Conservation (phyloP, 2,113 vertebrate genomes). For the Edolisoma coerulescens region DNA sequence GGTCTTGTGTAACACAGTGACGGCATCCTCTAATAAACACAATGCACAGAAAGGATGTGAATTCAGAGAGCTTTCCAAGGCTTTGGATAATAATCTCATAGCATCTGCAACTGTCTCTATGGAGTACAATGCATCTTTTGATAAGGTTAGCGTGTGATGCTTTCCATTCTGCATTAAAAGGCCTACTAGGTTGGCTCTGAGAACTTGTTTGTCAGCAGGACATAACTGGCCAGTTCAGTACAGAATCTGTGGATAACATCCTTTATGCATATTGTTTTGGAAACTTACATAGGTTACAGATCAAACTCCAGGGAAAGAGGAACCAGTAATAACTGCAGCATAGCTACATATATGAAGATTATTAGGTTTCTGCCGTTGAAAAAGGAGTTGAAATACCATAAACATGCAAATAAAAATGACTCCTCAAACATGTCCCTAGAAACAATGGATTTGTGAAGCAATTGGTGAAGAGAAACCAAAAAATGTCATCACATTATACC, state of each 20-base stretch:
- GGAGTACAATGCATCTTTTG: not conserved
- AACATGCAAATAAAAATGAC: not conserved
- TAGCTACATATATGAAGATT: not conserved
- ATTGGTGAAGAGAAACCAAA: not conserved
- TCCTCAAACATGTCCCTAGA: not conserved
- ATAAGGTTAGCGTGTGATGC: not conserved
- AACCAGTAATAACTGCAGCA: not conserved
- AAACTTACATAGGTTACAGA: not conserved
- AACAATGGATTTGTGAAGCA: not conserved
- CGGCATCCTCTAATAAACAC: conserved; percentile 11
- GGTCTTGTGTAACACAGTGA: not conserved
- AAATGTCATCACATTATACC: not conserved
- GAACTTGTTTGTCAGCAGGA: not conserved
- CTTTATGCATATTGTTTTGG: not conserved
- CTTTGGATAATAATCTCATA: not conserved
- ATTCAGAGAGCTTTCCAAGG: not conserved
- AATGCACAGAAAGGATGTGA: conserved; percentile 21
- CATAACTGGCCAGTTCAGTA: not conserved
- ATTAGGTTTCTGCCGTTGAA: not conserved
- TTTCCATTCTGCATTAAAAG: not conserved
- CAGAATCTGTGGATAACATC: not conserved
- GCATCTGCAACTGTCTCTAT: not conserved
- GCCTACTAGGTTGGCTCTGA: not conserved
- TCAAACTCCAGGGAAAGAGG: not conserved
- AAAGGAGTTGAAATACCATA: not conserved